phyloP scores from a whole-genome alignment of 2,113 vertebrate genomes.

The Syrmaticus mikado region DNA sequence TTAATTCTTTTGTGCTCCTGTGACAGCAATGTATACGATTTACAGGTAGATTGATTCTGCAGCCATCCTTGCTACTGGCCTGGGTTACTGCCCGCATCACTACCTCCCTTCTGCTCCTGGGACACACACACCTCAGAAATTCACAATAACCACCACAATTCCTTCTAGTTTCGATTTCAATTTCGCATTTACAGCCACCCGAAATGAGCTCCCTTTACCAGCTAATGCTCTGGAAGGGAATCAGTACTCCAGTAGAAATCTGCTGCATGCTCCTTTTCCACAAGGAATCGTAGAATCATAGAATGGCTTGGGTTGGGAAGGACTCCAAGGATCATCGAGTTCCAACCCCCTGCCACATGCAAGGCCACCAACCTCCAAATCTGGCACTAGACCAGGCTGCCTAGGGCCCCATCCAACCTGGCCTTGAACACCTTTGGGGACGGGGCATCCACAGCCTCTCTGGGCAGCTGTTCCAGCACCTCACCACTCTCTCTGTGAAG shows the following conservation, averaged over 20 bases:
- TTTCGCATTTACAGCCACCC: not conserved
- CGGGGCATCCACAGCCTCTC: too few species aligned
- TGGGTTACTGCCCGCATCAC: rapidly evolving
- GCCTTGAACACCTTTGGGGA: too few species aligned
- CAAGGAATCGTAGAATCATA: not conserved
- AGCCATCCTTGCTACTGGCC: not conserved
- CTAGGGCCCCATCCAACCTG: too few species aligned
- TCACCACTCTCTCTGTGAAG: too few species aligned
- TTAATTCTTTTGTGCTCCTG: not conserved
- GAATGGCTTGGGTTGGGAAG: too few species aligned
- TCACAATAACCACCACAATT: not conserved
- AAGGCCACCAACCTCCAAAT: too few species aligned
- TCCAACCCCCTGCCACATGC: too few species aligned
- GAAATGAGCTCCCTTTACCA: not conserved
- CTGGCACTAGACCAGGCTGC: too few species aligned
- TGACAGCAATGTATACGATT: not conserved
- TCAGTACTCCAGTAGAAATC: not conserved
- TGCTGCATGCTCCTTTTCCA: not conserved
- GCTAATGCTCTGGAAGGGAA: not conserved
- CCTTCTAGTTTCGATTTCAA: not conserved
- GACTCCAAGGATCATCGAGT: too few species aligned
- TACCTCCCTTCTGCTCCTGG: not conserved
- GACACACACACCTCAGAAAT: not conserved
- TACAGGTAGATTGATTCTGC: not conserved
- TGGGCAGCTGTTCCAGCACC: too few species aligned